Evolutionary conservation across 2,113 vertebrate species (phyloP).

Genomic region (Lagopus muta): DNA sequence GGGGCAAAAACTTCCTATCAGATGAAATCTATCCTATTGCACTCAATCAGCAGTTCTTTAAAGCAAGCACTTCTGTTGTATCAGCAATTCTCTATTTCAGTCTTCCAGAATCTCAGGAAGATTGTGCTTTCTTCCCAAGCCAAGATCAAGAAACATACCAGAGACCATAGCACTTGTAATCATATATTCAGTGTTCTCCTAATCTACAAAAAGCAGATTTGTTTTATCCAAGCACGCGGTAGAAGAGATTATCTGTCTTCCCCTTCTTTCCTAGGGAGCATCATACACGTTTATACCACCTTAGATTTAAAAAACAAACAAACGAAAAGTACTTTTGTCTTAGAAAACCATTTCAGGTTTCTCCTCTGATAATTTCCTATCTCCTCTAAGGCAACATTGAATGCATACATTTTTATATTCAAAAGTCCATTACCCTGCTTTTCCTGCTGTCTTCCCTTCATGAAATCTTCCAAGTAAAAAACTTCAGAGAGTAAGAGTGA

Average conservation of each 20-base stretch:
- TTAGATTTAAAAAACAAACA: too few species aligned
- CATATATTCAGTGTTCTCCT: background rate
- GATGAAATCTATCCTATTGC: background rate
- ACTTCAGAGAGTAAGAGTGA: background rate
- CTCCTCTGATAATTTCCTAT: background rate
- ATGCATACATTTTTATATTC: background rate
- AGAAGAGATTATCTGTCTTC: background rate
- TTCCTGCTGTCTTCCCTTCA: background rate
- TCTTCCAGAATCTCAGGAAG: background rate
- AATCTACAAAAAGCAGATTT: constrained; percentile 27
- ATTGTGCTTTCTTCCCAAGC: constrained; percentile 38
- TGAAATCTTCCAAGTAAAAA: background rate
- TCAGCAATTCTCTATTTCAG: background rate
- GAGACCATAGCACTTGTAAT: background rate
- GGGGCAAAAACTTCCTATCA: background rate
- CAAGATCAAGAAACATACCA: background rate
- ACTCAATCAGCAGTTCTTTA: background rate
- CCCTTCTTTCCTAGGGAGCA: background rate
- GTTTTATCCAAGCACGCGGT: background rate
- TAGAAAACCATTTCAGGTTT: background rate
- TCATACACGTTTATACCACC: background rate
- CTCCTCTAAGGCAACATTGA: background rate
- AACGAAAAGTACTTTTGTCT: background rate
- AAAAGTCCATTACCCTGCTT: background rate
- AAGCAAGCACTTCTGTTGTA: background rate